Base-by-base conservation (phyloP, 2,888 invertebrate species). In the Melieria crassipennis region DNA sequence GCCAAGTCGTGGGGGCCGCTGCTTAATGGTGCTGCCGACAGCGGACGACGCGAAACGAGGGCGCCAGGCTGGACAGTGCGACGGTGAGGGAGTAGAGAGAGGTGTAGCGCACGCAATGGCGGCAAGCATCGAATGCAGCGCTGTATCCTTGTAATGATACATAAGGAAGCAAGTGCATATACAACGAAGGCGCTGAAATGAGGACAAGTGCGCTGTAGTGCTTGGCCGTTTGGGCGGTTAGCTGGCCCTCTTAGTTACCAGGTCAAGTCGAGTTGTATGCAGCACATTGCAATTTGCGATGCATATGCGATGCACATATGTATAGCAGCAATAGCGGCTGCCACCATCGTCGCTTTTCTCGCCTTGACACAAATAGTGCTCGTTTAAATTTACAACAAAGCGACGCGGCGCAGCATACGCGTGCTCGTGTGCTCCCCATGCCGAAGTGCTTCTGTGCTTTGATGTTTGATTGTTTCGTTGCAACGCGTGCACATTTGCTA, bases 21-120 rank as follows among this genome's bases (percentile, higher is more conserved):
- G 55, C 30, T 30, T 30, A 30, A 30, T 30, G 30, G 2, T 30
- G 30, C 30, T 30, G 48, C 58, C 58, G 65, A 70, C 65, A 57
- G 30, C 65, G 55, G 65, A 42, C 57, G 46, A 48, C 48, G 56
- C 16, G 43, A 52, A 67, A 67, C 66, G 66, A 71, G 55, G 43
- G 50, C 30, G 43, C 42, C 64, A 10, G 46, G 16, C 47, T 45
- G 42, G 4, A 50, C 13, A 13, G 55, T 55, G 55, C 5, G 43
- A 55, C 43, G 46, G 16, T 58, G 42, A n/a, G 10, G 46, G n/a
- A 7, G 47, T 47, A 9, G 30, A 52, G 43, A 9, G 30, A 52
- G 43, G 13, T 55, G 43, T n/a, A 16, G 45, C 56, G 50, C 11
- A 50, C 50, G 11, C 16, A 58, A n/a, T 58, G 42, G 42, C 11